Evolutionary conservation across 1,140 invertebrate species (phyloP).

Genomic region (Sitophilus oryzae): DNA sequence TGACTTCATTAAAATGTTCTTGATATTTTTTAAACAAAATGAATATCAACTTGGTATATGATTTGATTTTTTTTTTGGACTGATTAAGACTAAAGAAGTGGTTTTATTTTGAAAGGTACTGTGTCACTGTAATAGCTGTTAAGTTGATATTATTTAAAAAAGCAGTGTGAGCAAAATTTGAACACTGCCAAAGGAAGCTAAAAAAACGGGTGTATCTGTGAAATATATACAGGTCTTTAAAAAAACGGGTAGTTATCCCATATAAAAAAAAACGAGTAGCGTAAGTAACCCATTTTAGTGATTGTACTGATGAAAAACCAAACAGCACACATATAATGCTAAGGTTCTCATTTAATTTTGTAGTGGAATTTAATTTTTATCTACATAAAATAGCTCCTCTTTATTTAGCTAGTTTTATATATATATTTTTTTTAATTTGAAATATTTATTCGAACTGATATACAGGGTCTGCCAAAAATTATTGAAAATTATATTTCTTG

Average conservation of each 20-base stretch:
- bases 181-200: conserved; percentile 7
- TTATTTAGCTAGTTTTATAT: no score
- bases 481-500: no score
- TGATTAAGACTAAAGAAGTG: background rate
- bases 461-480: no score
- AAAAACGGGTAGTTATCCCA: conserved; percentile 3
- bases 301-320: conserved; percentile 3
- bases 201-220: conserved; percentile 4
- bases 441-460: no score
- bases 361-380: no score
- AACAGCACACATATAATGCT: background rate
- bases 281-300: conserved; percentile 4
- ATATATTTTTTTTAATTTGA: no score
- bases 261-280: conserved; percentile 1
- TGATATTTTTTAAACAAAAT: no score
- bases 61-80: background rate
- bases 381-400: no score
- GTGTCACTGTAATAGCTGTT: background rate
- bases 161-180: conserved; percentile 1
- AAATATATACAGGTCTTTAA: conserved; percentile 11
- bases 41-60: background rate
- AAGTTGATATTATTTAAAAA: background rate
- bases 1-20: no score
- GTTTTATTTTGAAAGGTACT: background rate
- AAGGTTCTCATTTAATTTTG: no score